Conservation (phyloP, 2,113 vertebrate species). For the Muntiacus reevesi region DNA sequence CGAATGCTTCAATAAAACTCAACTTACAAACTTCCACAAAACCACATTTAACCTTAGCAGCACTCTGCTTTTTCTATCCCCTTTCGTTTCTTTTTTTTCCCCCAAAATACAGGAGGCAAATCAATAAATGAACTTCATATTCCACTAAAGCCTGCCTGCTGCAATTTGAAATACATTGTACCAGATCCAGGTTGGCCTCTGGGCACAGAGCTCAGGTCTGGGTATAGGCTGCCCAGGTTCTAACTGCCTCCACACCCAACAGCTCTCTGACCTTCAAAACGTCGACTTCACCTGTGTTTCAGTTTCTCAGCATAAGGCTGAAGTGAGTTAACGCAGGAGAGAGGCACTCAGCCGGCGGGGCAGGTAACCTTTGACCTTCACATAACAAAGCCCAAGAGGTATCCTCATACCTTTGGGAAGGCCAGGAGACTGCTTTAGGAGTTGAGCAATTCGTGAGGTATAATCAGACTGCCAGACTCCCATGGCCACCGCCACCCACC, state of each 20-base stretch:
- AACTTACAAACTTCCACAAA: neutral
- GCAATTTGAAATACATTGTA: neutral
- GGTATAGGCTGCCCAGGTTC: neutral
- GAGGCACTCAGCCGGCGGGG: neutral
- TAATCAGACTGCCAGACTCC: neutral
- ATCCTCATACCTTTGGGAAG: neutral
- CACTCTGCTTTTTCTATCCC: neutral
- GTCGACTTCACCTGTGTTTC: neutral
- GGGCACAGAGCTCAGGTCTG: neutral
- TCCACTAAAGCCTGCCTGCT: neutral
- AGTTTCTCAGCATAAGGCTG: neutral
- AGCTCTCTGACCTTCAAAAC: neutral
- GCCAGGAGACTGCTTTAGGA: neutral
- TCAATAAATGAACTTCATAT: neutral
- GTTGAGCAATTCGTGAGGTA: neutral
- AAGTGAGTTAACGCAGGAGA: neutral
- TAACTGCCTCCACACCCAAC: neutral
- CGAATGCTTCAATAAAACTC: neutral
- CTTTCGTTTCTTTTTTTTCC: neutral
- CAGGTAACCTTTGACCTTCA: neutral
- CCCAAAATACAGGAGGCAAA: neutral
- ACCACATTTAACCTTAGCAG: neutral
- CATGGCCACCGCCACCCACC: fast-evolving
- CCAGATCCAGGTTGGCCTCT: neutral
- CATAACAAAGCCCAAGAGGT: neutral